Conservation (phyloP, 2,797 vertebrate genomes). For the Poecile montanus region DNA sequence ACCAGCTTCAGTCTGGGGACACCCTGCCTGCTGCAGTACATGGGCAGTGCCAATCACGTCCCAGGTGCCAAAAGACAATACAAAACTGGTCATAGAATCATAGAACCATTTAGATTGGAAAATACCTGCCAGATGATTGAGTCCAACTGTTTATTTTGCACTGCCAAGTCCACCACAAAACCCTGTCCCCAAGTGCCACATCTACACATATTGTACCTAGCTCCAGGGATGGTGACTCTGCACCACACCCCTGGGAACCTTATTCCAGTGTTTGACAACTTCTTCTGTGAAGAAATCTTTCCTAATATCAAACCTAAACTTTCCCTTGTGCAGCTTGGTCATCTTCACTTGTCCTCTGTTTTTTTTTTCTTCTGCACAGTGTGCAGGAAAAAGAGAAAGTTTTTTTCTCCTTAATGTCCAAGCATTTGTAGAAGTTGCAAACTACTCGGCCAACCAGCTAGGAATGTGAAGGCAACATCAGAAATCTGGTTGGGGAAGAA, state of each 20-base stretch:
- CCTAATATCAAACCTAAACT: neutral
- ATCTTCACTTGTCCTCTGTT: neutral
- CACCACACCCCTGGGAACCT: neutral
- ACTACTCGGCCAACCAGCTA: neutral
- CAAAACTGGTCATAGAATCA: neutral
- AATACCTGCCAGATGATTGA: neutral
- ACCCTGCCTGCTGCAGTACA: neutral
- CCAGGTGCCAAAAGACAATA: neutral
- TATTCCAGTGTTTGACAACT: neutral
- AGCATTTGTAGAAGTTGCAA: neutral
- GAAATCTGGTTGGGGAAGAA: neutral
- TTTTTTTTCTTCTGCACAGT: neutral
- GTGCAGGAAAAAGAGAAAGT: neutral
- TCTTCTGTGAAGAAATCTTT: neutral
- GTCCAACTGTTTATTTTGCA: neutral
- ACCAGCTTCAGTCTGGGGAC: neutral
- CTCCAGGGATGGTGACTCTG: neutral
- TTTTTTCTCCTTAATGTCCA: neutral
- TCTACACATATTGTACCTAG: neutral
- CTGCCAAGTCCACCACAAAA: neutral
- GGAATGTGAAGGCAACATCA: neutral
- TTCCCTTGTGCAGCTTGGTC: neutral
- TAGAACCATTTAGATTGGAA: neutral
- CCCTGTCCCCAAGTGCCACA: neutral
- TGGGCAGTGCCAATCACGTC: neutral